Evolutionary conservation across 1,140 invertebrate genomes (phyloP).

Genomic region (Ericerus pela): DNA sequence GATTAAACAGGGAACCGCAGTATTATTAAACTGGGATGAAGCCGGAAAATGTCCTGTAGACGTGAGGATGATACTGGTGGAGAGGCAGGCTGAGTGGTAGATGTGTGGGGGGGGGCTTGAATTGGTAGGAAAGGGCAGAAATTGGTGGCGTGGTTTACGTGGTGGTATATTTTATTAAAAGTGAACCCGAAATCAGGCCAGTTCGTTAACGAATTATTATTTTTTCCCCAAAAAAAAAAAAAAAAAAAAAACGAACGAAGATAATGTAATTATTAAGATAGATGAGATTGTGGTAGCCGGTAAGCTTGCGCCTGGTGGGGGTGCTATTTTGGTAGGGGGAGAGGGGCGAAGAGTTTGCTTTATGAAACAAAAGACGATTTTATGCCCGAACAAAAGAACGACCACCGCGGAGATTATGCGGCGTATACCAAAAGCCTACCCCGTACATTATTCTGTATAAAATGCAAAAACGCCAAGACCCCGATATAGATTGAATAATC

Average conservation of each 20-base stretch:
- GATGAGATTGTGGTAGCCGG: conserved; percentile 5
- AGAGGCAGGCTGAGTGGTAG: too few relatives aligned
- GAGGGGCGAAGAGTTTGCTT: conserved; percentile 12
- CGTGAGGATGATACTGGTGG: not conserved
- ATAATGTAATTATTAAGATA: conserved; percentile 12
- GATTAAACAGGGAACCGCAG: not conserved
- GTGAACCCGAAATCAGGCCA: conserved; percentile 10
- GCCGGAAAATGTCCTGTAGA: conserved; percentile 7
- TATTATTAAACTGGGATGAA: conserved; percentile 8
- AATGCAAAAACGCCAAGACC: not conserved
- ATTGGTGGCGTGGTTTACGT: too few relatives aligned
- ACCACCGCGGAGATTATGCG: conserved; percentile 7
- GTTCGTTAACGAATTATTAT: conserved; percentile 11
- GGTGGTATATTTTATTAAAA: conserved; percentile 12
- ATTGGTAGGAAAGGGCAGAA: too few relatives aligned
- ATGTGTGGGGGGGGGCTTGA: too few relatives aligned
- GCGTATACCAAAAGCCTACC: too few relatives aligned
- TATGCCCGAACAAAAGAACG: conserved; percentile 11
- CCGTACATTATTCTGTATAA: too few relatives aligned
- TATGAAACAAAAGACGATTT: conserved; percentile 10
- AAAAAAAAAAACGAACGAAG: conserved; percentile 5
- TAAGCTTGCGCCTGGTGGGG: conserved; percentile 1
- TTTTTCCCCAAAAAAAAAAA: conserved; percentile 4
- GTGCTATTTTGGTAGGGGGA: not conserved
- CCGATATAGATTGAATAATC: conserved; percentile 5